Evolutionary conservation across 2,797 vertebrate genomes (phyloP).

Genomic region (Balearica regulorum): DNA sequence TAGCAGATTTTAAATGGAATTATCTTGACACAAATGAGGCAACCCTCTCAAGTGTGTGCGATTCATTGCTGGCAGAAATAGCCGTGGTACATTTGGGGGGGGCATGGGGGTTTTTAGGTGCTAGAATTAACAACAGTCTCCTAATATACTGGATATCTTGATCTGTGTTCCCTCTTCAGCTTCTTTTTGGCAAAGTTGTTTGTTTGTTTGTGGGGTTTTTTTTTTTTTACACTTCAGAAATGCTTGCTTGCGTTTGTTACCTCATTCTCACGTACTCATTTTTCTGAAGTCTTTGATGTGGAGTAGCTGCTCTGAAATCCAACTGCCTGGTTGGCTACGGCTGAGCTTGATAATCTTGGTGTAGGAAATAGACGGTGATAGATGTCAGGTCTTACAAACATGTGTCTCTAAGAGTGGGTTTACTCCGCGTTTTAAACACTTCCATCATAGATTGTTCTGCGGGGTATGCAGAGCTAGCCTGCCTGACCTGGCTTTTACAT

Average conservation of each 20-base stretch:
- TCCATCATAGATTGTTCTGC: neutral
- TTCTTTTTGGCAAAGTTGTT: neutral
- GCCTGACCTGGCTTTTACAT: neutral
- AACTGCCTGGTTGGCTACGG: neutral
- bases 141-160: neutral
- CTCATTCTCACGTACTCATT: fast-evolving
- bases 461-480: neutral
- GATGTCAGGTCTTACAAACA: fast-evolving
- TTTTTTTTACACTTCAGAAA: neutral
- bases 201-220: no score
- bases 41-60: neutral
- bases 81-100: neutral
- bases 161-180: neutral
- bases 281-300: neutral
- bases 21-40: neutral
- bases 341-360: neutral
- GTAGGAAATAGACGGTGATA: neutral
- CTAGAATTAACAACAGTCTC: neutral
- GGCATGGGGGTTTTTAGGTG: neutral
- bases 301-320: neutral
- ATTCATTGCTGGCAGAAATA: neutral
- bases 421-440: neutral
- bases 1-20: neutral
- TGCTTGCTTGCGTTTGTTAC: neutral
- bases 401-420: neutral